phyloP scores from a whole-genome alignment of 1,140 invertebrate genomes.

The Drosophila sp. region DNA sequence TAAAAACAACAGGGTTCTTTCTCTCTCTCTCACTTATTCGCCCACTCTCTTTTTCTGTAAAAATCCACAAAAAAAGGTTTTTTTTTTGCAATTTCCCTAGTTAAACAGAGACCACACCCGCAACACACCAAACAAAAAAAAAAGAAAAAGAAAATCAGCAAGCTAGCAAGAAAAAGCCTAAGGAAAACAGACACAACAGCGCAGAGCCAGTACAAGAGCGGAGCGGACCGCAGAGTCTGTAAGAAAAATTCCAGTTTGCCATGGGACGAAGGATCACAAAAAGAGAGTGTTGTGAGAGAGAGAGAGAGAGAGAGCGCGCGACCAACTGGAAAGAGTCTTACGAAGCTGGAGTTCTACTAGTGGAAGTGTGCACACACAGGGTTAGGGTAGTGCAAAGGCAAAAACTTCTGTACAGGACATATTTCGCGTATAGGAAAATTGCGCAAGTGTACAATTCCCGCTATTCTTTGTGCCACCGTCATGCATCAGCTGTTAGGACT shows the following conservation, averaged over 20 bases:
- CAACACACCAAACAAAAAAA: conserved; percentile 48
- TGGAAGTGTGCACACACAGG: conserved; percentile 13
- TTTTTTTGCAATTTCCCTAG: conserved; percentile 14
- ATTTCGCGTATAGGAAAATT: conserved; percentile 32
- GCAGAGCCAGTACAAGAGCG: conserved; percentile 16
- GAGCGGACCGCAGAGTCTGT: conserved; percentile 20
- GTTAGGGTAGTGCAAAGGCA: conserved; percentile 12
- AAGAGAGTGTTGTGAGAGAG: background rate
- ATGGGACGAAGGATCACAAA: conserved; percentile 32
- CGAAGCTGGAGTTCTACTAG: conserved; percentile 9
- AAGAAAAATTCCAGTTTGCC: conserved; percentile 50
- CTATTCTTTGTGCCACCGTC: conserved; percentile 40
- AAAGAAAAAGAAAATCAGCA: conserved; percentile 24
- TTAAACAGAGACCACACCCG: conserved; percentile 66
- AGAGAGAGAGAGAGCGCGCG: background rate
- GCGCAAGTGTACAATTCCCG: conserved; percentile 53
- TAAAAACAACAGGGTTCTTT: background rate
- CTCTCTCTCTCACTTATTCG: background rate
- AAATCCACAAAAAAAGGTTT: conserved; percentile 15
- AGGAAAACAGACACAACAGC: conserved; percentile 43
- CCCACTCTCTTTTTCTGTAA: conserved; percentile 8
- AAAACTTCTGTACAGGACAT: conserved; percentile 5
- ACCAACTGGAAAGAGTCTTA: conserved; percentile 1
- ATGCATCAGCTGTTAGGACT: conserved; percentile 50
- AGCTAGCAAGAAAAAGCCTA: conserved; percentile 32